Evolutionary conservation across 2,113 vertebrate species (phyloP), one percentile per base, ranked within the genome.

Genomic region (Diglossa brunneiventris): DNA sequence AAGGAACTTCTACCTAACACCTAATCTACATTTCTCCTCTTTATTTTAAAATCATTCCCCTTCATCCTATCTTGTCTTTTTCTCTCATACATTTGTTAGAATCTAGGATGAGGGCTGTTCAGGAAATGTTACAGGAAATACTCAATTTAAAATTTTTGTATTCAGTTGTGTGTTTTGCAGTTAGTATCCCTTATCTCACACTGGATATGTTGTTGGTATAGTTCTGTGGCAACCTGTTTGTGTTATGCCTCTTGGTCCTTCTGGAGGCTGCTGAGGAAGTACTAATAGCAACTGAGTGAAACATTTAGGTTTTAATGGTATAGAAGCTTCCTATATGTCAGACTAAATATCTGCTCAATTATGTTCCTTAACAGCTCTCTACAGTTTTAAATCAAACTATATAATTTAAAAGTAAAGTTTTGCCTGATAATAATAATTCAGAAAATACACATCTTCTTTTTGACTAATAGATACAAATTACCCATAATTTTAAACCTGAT

Each of bases 391-490:
- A 96, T 95, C 52, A 96, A 89, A 44, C 84, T 87, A 81, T 75
- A 73, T 92, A 92, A 96, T 97, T 97, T 94, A 94, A 92, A 95
- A 92, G 41, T 62, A 79, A 94, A 59, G 44, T 83, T 90, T 41
- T 95, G 90, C 35, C 93, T 79, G 63, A 90, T 72, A 96, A 78
- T 67, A 94, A 87, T 87, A 97, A 96, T 92, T 94, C 86, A 73
- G 66, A 96, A 97, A 95, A 91, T 70, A 87, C 64, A 58, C 53
- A 44, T 50, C 64, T 95, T 95, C 61, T 95, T 94, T 96, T 92
- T 92, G 30, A 95, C 63, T 98, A 97, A 96, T 86, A 96, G 89
- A 94, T 93, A 96, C 64, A 87, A 97, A 97, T 95, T 97, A 89
- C 62, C 42, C 31, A 39, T 95, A 78, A 96, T 90, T 95, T 94